These are phyloP conservation scores for Takifugu flavidus DNA, from an alignment of 2,113 vertebrate species.

Conservation along the genomic window DNA sequence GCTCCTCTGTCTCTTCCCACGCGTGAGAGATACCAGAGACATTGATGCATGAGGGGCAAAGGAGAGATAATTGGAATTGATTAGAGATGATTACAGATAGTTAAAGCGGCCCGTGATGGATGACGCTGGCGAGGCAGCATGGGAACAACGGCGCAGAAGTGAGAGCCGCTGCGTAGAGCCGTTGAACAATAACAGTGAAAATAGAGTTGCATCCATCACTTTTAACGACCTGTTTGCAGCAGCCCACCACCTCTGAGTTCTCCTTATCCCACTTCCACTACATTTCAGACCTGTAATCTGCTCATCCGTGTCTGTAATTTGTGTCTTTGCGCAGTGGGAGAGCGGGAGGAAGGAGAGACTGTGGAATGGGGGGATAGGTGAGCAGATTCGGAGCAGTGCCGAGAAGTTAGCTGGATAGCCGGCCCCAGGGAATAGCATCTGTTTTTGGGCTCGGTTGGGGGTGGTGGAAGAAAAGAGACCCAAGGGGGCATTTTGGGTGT, in stretches of 20 bases:
- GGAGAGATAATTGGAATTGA: conserved; percentile 64
- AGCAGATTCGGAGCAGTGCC: conserved; percentile 37
- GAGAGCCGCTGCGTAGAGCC: conserved; percentile 37
- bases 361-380: conserved; percentile 45
- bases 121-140: conserved; percentile 37
- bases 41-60: conserved; percentile 49
- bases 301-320: conserved; percentile 74
- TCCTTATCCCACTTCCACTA: conserved; percentile 58
- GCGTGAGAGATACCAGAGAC: conserved; percentile 46
- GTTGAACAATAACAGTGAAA: conserved; percentile 69
- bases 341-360: conserved; percentile 63
- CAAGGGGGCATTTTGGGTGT: conserved; percentile 44
- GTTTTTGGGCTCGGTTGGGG: conserved; percentile 52
- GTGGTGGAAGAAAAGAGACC: conserved; percentile 21
- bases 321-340: conserved; percentile 68
- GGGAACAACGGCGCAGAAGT: conserved; percentile 41
- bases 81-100: conserved; percentile 66
- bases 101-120: conserved; percentile 64
- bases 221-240: conserved; percentile 65
- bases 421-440: conserved; percentile 71
- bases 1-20: conserved; percentile 19
- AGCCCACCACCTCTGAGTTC: conserved; percentile 41
- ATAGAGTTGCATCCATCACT: conserved; percentile 70
- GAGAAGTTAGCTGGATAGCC: conserved; percentile 53
- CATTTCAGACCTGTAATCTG: conserved; percentile 70